Conservation (phyloP, 2,113 vertebrate species). For the Spermophilus dauricus region DNA sequence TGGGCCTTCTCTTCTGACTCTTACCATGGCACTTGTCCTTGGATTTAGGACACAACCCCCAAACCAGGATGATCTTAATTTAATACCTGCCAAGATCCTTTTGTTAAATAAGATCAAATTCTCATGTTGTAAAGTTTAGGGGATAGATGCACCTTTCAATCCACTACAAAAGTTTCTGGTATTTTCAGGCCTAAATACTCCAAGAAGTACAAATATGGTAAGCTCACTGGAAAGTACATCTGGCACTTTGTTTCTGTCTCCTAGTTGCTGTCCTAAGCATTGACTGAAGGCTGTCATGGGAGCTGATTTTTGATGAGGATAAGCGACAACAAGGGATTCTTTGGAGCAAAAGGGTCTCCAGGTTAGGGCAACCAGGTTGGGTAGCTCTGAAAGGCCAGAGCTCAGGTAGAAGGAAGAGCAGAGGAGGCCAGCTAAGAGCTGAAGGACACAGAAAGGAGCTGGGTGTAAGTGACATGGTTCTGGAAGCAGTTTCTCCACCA, state of each 20-base stretch:
- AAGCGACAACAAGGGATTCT: neutral
- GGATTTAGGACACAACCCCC: neutral
- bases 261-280: neutral
- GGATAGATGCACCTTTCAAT: neutral
- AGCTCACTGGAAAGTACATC: neutral
- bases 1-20: neutral
- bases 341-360: neutral
- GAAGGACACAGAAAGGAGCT: neutral
- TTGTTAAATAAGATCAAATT: neutral
- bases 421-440: neutral
- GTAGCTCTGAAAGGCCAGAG: neutral
- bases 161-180: neutral
- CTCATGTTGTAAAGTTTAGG: neutral
- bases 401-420: neutral
- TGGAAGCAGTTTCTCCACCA: neutral
- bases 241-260: neutral
- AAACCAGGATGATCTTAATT: neutral
- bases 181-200: neutral
- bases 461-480: neutral
- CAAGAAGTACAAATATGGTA: neutral
- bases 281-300: neutral
- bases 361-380: neutral
- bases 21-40: neutral
- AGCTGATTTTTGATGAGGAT: neutral
- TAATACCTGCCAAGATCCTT: neutral